Base-by-base conservation (phyloP, 2,888 invertebrate genomes). In the Melinopterus prodromus region DNA sequence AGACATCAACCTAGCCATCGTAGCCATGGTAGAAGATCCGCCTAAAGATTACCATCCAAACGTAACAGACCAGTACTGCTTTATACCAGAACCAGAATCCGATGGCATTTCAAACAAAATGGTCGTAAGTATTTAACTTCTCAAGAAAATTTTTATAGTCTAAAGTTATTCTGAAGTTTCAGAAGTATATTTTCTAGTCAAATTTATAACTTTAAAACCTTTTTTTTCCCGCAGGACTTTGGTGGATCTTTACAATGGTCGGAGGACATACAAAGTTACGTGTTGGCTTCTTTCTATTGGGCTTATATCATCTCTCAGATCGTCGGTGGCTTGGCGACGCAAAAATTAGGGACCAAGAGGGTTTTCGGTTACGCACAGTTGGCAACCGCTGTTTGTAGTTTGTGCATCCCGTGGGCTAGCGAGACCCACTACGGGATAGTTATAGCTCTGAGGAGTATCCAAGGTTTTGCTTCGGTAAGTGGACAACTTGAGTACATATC, bases 221-320 rank as follows among this genome's bases (percentile, higher is more conserved):
- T 69, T 77, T 53, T 75, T n/a, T 76, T 77, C 81, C 85, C 86
- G 36, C 82, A 90, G 90, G 88, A 87, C 79, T 86, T 89, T 84
- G 90, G 91, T 70, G 93, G 92, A 14, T 92, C 93, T 83, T 92
- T 93, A 84, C 90, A 93, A 80, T 94, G 94, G 94, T 92, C 92
- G 81, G 90, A 92, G 37, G 87, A 91, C 37, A 90, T 92, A n/a
- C 94, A 94, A 86, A 92, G 93, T 12, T 90, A 92, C 79, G 93
- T 94, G 79, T 87, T 93, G 70, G 91, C 94, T 76, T 93, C 94
- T 1, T 94, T 94, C 87, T 94, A 94, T 87, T 94, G 94, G 94
- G 93, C 93, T 83, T 94, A 94, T 87, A 93, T 94, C 80, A 88
- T 94, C 14, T 93, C 94, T 0, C 94, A 94, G 89, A 90, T 93